Base-by-base conservation (phyloP, 1,140 invertebrate genomes). In the Dysdera silvatica region DNA sequence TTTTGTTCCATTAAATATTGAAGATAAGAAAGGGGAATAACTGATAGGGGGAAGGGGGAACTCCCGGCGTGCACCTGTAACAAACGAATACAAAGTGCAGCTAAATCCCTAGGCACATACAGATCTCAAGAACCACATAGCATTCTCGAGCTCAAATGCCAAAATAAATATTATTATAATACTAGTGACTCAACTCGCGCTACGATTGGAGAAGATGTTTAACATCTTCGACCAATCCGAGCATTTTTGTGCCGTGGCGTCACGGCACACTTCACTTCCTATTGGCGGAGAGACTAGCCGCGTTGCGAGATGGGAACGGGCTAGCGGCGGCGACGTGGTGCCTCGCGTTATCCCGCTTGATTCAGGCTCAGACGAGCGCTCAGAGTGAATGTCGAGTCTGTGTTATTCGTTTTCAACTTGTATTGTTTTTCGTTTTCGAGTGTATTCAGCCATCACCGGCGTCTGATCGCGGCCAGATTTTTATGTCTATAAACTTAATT, bases 141-240 rank as follows among this genome's bases (percentile, higher is more conserved):
- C n/a, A n/a, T n/a, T n/a, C n/a, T n/a, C n/a, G n/a, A n/a, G n/a
- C n/a, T n/a, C n/a, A n/a, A n/a, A n/a, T 60, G 16, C 61, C 24
- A 63, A 63, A 59, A 63, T 56, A 63, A 63, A 63, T 53, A 63
- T 59, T 33, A 40, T 56, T 48, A 41, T 55, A n/a, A 14, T 52
- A 20, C 18, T 35, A 18, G 40, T 23, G 23, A 40, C 32, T 31
- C 61, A 53, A 63, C 56, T 63, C 61, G 61, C 61, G 52, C 55
- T 55, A 53, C 35, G 37, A 23, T 12, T 31, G 20, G 29, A 52
- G 18, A 63, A 55, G 31, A 48, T 28, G 45, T 55, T 53, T 53
- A 63, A 63, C 56, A 55, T 55, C 48, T 48, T 31, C 28, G 41
- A 56, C 40, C 52, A 32, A 5, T 26, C n/a, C 31, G 16, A n/a